phyloP scores from a whole-genome alignment of 2,888 invertebrate genomes.

The Achlya flavicornis region DNA sequence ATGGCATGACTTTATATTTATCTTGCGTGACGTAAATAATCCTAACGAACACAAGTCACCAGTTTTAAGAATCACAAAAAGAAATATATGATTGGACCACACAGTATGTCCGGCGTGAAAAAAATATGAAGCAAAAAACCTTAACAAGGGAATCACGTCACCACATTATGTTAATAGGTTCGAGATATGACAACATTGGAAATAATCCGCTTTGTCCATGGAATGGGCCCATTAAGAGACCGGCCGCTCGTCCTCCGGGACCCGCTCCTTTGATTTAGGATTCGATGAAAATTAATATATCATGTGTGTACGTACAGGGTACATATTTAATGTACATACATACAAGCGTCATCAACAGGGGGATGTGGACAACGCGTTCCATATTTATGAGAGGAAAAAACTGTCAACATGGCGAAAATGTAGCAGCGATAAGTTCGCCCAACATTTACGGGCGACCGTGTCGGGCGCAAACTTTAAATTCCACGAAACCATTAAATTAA shows the following conservation, averaged over 20 bases:
- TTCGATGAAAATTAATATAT: slow-evolving; percentile 77
- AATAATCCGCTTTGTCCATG: slow-evolving; percentile 80
- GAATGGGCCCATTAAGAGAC: slow-evolving; percentile 69
- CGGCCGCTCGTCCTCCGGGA: slow-evolving; percentile 62
- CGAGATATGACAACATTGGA: slow-evolving; percentile 75
- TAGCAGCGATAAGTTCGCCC: slow-evolving; percentile 14
- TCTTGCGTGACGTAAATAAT: slow-evolving; percentile 46
- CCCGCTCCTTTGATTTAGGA: slow-evolving; percentile 74
- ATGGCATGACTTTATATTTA: slow-evolving; percentile 42
- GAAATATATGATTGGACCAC: slow-evolving; percentile 59
- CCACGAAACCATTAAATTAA: slow-evolving; percentile 22
- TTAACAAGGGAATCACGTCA: slow-evolving; percentile 71
- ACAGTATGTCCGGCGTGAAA: slow-evolving; percentile 60
- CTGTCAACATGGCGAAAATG: slow-evolving; percentile 24
- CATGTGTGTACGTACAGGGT: slow-evolving; percentile 44
- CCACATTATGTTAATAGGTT: slow-evolving; percentile 77
- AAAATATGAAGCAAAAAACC: slow-evolving; percentile 54
- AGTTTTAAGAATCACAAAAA: slow-evolving; percentile 30
- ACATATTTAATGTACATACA: slow-evolving; percentile 57
- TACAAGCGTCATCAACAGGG: slow-evolving; percentile 17
- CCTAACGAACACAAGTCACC: slow-evolving; percentile 35
- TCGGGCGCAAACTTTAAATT: slow-evolving; percentile 10
- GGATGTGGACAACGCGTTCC: slow-evolving; percentile 30
- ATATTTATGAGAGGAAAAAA: slow-evolving; percentile 49
- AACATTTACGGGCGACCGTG: slow-evolving; percentile 26